These are phyloP conservation scores for Chelonus formosanus DNA, from an alignment of 2,888 invertebrate genomes.

Conservation along the genomic window DNA sequence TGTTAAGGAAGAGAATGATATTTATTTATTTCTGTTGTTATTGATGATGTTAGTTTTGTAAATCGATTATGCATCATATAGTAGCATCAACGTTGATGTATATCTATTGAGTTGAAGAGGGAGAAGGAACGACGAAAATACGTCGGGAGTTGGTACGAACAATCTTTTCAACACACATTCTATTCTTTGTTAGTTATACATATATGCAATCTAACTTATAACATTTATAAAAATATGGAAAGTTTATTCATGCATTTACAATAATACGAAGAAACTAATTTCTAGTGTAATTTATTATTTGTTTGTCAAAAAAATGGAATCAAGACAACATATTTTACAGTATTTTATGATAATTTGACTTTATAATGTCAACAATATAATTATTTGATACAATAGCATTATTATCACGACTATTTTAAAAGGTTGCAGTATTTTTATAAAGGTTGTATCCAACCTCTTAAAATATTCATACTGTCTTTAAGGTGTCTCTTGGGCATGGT, in stretches of 20 bases:
- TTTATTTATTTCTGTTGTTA: no score
- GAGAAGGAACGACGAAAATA: constrained; percentile 17
- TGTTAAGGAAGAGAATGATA: no score
- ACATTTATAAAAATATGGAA: background rate
- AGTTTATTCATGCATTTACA: no score
- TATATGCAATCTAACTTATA: constrained; percentile 1
- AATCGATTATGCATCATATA: constrained; percentile 20
- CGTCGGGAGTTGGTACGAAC: constrained; percentile 43
- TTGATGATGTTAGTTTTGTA: constrained; percentile 24
- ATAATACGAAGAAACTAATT: no score
- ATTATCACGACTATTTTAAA: constrained; percentile 46
- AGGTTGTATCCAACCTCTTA: constrained; percentile 50
- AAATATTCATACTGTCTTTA: constrained; percentile 23
- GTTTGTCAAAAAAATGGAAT: no score
- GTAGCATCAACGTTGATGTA: constrained; percentile 18
- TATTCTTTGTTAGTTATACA: constrained; percentile 5
- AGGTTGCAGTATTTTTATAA: constrained; percentile 58
- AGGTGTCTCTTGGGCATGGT: constrained; percentile 51
- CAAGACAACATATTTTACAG: no score
- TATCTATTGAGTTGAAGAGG: constrained; percentile 21
- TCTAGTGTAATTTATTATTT: no score
- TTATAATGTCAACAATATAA: background rate
- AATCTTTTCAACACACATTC: constrained; percentile 36
- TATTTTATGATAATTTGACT: no score
- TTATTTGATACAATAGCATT: background rate